A percentile compares a stretch with the other conserved stretches of the same genome.
Conservation (phyloP, 2,113 vertebrate genomes). For the Speoplatyrhinus poulsoni region DNA sequence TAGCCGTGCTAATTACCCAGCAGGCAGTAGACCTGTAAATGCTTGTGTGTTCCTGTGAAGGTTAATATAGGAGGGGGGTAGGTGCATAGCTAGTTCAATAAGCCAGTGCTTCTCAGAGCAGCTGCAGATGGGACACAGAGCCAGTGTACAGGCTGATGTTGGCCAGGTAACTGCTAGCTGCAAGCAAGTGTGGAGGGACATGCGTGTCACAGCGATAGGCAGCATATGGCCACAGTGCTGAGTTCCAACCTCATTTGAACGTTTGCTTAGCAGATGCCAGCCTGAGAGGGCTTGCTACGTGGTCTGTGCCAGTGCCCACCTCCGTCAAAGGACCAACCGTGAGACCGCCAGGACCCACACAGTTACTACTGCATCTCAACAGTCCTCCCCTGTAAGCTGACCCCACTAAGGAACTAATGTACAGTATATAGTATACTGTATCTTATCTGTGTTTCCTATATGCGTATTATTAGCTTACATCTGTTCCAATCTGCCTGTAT, state of each 20-base stretch:
- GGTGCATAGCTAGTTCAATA: too few relatives aligned
- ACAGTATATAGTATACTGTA: slow-evolving; percentile 7
- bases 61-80: too few relatives aligned
- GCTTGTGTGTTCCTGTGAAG: too few relatives aligned
- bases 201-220: too few relatives aligned
- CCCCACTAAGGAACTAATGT: slow-evolving; percentile 15
- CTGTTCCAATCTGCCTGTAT: neutral
- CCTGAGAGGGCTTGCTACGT: slow-evolving; percentile 1
- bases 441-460: neutral
- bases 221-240: neutral
- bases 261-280: slow-evolving; percentile 29
- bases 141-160: too few relatives aligned
- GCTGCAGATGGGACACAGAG: too few relatives aligned
- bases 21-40: too few relatives aligned
- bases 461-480: slow-evolving; percentile 2
- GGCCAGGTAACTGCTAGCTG: too few relatives aligned
- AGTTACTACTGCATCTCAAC: slow-evolving; percentile 62
- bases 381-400: slow-evolving; percentile 40
- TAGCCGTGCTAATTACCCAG: too few relatives aligned
- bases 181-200: too few relatives aligned
- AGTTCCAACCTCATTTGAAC: neutral
- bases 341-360: slow-evolving; percentile 12
- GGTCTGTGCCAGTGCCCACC: slow-evolving; percentile 3
- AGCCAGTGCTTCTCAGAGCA: too few relatives aligned
- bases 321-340: slow-evolving; percentile 9